These are phyloP conservation scores for Conchocele bisecta DNA, from an alignment of 2,888 invertebrate species.

Conservation along the genomic window DNA sequence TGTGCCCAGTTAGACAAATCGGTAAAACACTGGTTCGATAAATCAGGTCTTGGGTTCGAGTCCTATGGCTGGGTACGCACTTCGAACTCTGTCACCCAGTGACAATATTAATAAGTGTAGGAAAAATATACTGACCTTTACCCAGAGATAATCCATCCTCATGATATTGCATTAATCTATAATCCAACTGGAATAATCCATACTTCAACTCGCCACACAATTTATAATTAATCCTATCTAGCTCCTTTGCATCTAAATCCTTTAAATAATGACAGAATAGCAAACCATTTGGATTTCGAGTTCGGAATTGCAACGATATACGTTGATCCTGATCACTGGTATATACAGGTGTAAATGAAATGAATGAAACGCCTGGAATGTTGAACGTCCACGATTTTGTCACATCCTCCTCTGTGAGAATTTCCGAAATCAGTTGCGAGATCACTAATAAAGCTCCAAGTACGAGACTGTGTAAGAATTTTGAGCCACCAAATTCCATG, in stretches of 20 bases:
- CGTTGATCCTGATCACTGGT: conserved; percentile 62
- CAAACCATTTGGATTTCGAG: conserved; percentile 67
- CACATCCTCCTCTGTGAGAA: background rate
- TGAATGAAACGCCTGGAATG: conserved; percentile 61
- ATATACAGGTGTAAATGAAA: conserved; percentile 64
- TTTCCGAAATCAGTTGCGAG: too few species aligned
- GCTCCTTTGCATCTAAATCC: conserved; percentile 48
- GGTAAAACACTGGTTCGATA: too few species aligned
- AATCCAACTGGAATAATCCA: conserved; percentile 66
- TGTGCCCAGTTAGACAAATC: too few species aligned
- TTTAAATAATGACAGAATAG: conserved; percentile 71
- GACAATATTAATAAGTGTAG: too few species aligned
- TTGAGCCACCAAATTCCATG: too few species aligned
- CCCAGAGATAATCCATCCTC: conserved; percentile 65
- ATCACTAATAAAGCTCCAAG: too few species aligned
- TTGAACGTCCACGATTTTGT: conserved; percentile 66
- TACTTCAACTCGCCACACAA: conserved; percentile 68
- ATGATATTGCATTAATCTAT: conserved; percentile 63
- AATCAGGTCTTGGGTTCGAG: too few species aligned
- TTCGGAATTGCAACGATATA: conserved; percentile 67
- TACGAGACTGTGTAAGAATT: too few species aligned
- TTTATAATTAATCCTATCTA: conserved; percentile 63
- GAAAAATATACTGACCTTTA: conserved; percentile 63
- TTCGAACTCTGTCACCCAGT: too few species aligned
- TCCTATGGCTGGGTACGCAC: too few species aligned